Conservation (phyloP, 2,888 invertebrate genomes). For the Eulithis testata region DNA sequence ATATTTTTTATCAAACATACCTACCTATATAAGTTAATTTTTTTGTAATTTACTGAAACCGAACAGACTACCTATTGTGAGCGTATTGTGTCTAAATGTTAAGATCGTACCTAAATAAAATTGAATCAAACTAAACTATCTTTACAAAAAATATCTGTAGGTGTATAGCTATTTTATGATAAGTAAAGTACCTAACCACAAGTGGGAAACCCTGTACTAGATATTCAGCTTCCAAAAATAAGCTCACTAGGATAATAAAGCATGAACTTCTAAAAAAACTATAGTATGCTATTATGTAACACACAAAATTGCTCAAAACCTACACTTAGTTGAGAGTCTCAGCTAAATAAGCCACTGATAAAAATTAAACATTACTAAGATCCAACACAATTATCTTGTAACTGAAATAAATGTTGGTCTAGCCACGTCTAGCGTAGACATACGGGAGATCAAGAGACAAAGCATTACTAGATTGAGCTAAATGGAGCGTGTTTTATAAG, state of each 20-base stretch:
- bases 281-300: too few relatives aligned
- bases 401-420: constrained; percentile 24
- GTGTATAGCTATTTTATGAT: neutral
- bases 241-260: too few relatives aligned
- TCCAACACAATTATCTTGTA: constrained; percentile 12
- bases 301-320: neutral
- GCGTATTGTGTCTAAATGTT: too few relatives aligned
- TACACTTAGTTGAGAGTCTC: neutral
- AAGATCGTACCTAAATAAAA: too few relatives aligned
- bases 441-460: constrained; percentile 29
- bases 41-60: too few relatives aligned
- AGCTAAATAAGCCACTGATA: neutral
- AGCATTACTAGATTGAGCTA: constrained; percentile 45
- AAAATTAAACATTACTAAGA: constrained; percentile 9
- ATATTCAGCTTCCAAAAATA: too few relatives aligned
- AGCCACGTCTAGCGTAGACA: constrained; percentile 14
- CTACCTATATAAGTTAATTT: too few relatives aligned
- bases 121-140: too few relatives aligned
- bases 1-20: neutral
- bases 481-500: constrained; percentile 39
- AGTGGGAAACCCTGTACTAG: too few relatives aligned
- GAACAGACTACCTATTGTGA: neutral
- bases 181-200: too few relatives aligned
- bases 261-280: too few relatives aligned
- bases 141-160: neutral